Evolutionary conservation across 2,797 vertebrate genomes (phyloP).

Genomic region (Botia almorhae): DNA sequence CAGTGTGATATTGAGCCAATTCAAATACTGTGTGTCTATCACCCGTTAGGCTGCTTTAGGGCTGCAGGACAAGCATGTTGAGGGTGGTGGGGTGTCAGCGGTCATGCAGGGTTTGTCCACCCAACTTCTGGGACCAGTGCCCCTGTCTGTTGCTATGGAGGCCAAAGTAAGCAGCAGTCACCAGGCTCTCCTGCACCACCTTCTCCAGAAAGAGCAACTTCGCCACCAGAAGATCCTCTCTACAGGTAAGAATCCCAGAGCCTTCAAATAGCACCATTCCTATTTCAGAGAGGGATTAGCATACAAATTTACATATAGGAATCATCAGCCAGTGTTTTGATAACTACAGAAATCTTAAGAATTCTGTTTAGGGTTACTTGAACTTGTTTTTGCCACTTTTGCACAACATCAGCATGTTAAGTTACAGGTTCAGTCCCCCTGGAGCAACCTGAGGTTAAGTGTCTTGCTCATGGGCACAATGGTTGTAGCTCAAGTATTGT

Average conservation of each 20-base stretch:
- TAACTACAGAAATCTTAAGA: not conserved
- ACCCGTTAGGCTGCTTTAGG: conserved; percentile 83
- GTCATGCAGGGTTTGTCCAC: conserved; percentile 85
- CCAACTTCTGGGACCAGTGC: conserved; percentile 84
- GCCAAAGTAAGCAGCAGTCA: conserved; percentile 94
- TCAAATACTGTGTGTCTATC: not conserved
- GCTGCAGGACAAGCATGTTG: conserved; percentile 89
- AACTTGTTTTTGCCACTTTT: not conserved
- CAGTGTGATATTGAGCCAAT: not conserved
- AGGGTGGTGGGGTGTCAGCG: conserved; percentile 68
- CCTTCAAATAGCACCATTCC: not conserved
- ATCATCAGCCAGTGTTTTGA: not conserved
- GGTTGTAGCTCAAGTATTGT: not conserved
- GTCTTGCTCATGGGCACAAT: not conserved
- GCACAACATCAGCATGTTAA: not conserved
- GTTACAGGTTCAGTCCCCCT: conserved; percentile 3
- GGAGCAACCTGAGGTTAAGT: conserved; percentile 14
- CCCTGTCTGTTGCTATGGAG: conserved; percentile 85
- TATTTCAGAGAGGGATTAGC: not conserved
- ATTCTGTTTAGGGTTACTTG: not conserved
- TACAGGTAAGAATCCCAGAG: conserved; percentile 79
- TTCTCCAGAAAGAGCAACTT: conserved; percentile 96
- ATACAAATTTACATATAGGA: not conserved
- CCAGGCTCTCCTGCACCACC: conserved; percentile 95
- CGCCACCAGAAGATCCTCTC: conserved; percentile 94